Conservation (phyloP, 2,888 invertebrate species). For the Hirtodrosophila histrioides region DNA sequence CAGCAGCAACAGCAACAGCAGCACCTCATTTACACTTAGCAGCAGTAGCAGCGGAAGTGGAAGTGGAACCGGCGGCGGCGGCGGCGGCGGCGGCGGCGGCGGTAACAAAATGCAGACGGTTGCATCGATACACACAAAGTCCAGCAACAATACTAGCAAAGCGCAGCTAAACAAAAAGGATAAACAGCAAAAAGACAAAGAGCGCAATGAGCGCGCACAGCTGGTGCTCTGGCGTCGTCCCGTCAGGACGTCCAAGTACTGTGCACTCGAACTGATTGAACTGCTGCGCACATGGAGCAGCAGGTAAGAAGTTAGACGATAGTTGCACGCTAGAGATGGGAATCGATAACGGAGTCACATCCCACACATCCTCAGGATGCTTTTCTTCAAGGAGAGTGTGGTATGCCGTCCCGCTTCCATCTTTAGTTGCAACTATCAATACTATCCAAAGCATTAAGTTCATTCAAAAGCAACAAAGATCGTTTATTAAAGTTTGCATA, state of each 20-base stretch:
- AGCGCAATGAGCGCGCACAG: slow-evolving; percentile 86
- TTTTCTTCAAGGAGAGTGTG: too few relatives aligned
- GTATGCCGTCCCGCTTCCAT: too few relatives aligned
- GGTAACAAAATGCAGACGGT: slow-evolving; percentile 34
- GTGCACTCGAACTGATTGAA: slow-evolving; percentile 89
- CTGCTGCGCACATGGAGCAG: slow-evolving; percentile 86
- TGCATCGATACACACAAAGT: slow-evolving; percentile 18
- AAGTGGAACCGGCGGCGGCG: slow-evolving; percentile 1
- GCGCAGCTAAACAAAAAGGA: slow-evolving; percentile 64
- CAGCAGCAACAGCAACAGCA: slow-evolving; percentile 34
- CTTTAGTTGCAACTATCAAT: too few relatives aligned
- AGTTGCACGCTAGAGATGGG: too few relatives aligned
- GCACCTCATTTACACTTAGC: slow-evolving; percentile 31
- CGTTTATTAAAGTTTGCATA: too few relatives aligned
- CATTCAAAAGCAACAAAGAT: too few relatives aligned
- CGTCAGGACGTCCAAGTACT: slow-evolving; percentile 91
- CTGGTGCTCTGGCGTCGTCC: slow-evolving; percentile 93
- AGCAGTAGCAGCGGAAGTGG: slow-evolving; percentile 11
- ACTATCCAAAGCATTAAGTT: too few relatives aligned
- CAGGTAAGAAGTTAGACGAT: slow-evolving; percentile 85
- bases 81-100: slow-evolving; percentile 1
- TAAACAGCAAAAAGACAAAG: slow-evolving; percentile 83
- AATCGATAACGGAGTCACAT: too few relatives aligned
- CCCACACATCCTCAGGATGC: too few relatives aligned
- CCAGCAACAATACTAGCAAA: not conserved